These are phyloP conservation scores for Poeciliopsis paucimaculata DNA, from an alignment of 2,797 vertebrate species.

Conservation along the genomic window DNA sequence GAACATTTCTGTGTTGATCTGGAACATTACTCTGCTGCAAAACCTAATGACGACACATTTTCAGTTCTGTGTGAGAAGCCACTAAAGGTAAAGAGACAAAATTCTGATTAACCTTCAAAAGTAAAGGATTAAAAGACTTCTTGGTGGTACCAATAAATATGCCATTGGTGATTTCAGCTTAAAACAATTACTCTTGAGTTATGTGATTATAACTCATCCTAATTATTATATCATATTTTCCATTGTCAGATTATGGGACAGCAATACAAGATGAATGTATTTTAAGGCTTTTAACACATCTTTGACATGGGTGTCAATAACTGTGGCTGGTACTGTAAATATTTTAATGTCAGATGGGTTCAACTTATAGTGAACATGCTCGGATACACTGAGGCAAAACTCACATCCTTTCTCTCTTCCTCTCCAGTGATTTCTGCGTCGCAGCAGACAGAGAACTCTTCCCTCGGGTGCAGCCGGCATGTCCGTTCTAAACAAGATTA, in stretches of 20 bases:
- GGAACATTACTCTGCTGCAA: not conserved
- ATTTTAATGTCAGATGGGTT: not conserved
- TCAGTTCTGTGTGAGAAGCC: not conserved
- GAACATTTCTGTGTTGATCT: not conserved
- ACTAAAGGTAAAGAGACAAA: too few species aligned
- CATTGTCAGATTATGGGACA: not conserved
- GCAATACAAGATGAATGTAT: not conserved
- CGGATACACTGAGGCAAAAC: slow-evolving; percentile 20
- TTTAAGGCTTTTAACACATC: not conserved
- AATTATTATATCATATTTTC: too few species aligned
- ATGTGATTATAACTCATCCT: not conserved
- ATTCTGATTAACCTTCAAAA: not conserved
- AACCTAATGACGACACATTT: not conserved
- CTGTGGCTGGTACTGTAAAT: not conserved
- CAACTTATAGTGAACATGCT: not conserved
- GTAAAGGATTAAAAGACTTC: not conserved
- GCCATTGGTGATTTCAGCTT: not conserved
- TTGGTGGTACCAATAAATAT: not conserved
- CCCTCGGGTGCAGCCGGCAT: slow-evolving; percentile 19
- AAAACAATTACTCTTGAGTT: not conserved
- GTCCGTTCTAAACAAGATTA: slow-evolving; percentile 47
- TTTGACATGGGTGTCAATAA: too few species aligned
- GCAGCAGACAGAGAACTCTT: slow-evolving; percentile 74
- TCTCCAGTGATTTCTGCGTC: slow-evolving; percentile 79
- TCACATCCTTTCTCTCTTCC: slow-evolving; percentile 77